Conservation (phyloP, 2,888 invertebrate species). For the Athalia circularis region DNA sequence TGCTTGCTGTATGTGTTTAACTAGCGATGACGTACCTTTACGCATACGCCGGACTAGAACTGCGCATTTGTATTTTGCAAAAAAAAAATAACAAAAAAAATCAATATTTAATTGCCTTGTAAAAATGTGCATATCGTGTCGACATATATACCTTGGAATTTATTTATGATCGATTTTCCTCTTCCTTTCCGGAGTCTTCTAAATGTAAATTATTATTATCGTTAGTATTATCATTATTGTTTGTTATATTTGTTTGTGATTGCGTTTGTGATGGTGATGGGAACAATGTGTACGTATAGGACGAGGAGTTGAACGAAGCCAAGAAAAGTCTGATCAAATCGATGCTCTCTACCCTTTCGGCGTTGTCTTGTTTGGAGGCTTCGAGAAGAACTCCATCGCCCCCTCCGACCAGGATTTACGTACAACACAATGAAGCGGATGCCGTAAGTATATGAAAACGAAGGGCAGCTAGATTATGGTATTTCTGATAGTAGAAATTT, state of each 20-base stretch:
- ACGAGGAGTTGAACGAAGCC: slow-evolving; percentile 61
- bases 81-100: no score
- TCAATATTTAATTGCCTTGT: no score
- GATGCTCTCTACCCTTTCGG: slow-evolving; percentile 65
- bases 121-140: no score
- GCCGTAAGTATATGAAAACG: slow-evolving; percentile 54
- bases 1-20: background rate
- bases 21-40: no score
- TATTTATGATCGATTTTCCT: no score
- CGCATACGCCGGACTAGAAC: no score
- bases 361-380: slow-evolving; percentile 67
- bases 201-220: background rate
- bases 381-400: slow-evolving; percentile 67
- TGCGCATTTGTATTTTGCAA: no score
- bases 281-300: slow-evolving; percentile 58
- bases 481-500: no score
- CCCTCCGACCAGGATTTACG: slow-evolving; percentile 67
- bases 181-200: background rate
- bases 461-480: no score
- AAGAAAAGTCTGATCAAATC: slow-evolving; percentile 65
- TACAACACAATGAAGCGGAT: slow-evolving; percentile 56
- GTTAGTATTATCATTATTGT: background rate
- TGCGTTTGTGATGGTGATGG: slow-evolving; percentile 33
- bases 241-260: slow-evolving; percentile 3
- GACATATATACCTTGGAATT: no score